Evolutionary conservation across 2,113 vertebrate species (phyloP), one percentile per base, ranked within the genome.

Genomic region (Thomomys bottae): DNA sequence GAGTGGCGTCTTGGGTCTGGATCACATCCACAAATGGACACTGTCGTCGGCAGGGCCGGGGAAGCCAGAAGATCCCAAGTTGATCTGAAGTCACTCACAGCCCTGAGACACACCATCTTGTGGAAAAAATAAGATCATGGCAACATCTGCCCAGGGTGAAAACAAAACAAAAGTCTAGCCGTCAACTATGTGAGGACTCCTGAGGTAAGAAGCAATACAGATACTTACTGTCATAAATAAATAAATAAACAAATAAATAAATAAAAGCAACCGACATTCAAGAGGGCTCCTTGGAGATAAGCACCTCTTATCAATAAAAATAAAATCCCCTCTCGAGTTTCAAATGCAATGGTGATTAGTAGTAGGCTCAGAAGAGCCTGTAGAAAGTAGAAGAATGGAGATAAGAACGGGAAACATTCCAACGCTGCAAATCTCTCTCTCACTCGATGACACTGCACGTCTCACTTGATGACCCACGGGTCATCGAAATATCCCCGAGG

Each of bases 401-500:
- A 93, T 30, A 90, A 21, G 34, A 70, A 80, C 80, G 36, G 40
- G 83, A 88, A 93, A 92, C 57, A 64, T 76, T 85, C 88, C 68
- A 45, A 61, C 77, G 75, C 78, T 87, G 73, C 7, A 34, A 66
- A 71, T 70, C 79, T 91, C 59, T n/a, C n/a, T n/a, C n/a, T n/a
- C n/a, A n/a, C n/a, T n/a, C n/a, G n/a, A n/a, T n/a, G n/a, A n/a
- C n/a, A n/a, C n/a, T n/a, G n/a, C n/a, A n/a, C n/a, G n/a, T n/a
- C n/a, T 85, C 34, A 21, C 77, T 71, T 14, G 88, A 84, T 72
- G 93, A 96, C 90, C 59, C 36, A 38, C 2, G 9, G 75, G 45
- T 89, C 94, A 93, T 63, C 86, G 66, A 61, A 88, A 94, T 20
- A 77, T 96, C 80, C 83, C 73, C 88, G 95, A 97, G 96, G 96